Evolutionary conservation across 2,797 vertebrate genomes (phyloP), one percentile per base, ranked within the genome.

Genomic region (Spinibarbus caldwelli): DNA sequence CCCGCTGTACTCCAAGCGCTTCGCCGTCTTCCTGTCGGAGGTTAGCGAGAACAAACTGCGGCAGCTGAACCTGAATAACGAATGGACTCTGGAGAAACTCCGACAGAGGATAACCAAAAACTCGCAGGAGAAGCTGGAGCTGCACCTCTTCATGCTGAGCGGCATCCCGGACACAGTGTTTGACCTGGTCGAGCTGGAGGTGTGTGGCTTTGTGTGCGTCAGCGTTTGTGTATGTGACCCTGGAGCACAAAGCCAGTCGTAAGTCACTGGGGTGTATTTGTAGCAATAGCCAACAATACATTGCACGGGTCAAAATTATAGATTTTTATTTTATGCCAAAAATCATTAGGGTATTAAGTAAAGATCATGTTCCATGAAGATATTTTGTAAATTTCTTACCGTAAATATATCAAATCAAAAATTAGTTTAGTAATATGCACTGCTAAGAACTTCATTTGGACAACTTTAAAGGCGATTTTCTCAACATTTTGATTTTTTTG

Each of bases 131-230:
- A 98, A 98, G 91, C 93, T 98, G 89, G 98, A 99, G 92, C 91
- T 99, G 75, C 98, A 99, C 90, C 97, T 99, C 7, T 99, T 99
- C 94, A 99, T 99, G 98, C 94, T 99, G 78, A 99, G 97, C 0
- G 98, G 97, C 57, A 99, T 99, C 89, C 98, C 98, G 0, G 98
- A 99, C 90, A 98, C 98, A 0, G 97, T 99, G 8, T 99, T 99
- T 6, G 98, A 99, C 92, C 95, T 99, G 89, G 91, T 96, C 0
- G 98, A 99, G 91, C 93, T 99, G 75, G 98, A 99, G 85, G 89
- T 90, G 64, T 67, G 87, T 36, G 1, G 36, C 23, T 17, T 17
- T 41, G 38, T 41, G 41, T 43, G 41, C 41, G 41, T 3, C 41
- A 43, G 1, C 9, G 2, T 10, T 41, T 41, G 43, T 4, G 4